Base-by-base conservation (phyloP, 2,888 invertebrate genomes). In the Eretmocerus hayati region DNA sequence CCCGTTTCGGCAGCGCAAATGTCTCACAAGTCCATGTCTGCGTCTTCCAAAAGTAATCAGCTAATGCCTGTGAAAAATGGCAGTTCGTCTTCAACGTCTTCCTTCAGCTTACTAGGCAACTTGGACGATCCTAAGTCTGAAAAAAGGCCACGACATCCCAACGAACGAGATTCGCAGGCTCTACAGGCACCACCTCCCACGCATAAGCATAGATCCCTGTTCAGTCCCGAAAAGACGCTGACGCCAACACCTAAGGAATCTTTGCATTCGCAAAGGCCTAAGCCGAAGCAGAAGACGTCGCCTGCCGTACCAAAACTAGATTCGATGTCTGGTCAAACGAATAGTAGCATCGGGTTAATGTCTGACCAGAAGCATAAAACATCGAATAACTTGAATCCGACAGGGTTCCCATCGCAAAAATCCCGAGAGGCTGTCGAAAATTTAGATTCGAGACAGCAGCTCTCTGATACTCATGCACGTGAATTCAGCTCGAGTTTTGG, bases 181-280 rank as follows among this genome's bases (percentile, higher is more conserved):
- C 55, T 56, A 6, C 55, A 46, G 21, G 54, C 58, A 5, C 43
- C 53, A 2, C 54, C 61, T 1, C 62, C 63, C 13, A 61, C 55
- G 3, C 45, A 31, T 2, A 61, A 66, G 23, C 69, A 67, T 30
- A 67, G 64, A 36, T 83, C 84, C 13, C 63, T 84, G 26, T 84
- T 84, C 65, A 83, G 83, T 3, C 83, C 84, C 0, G 83, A 83
- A 53, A 81, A 80, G 52, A 73, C 67, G 0, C 74, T 74, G 1
- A 74, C 77, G 0, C 77, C 80, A 5, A 65, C 71, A 3, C 73
- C 69, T 5, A 36, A 74, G 1, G 75, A 77, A n/a, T 67, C 58
- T 59, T 55, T 62, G 5, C 50, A 46, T 65, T 18, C 75, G 67
- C 54, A 64, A 50, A 58, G 55, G 48, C 45, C 54, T 36, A 63